Conservation (phyloP, 2,113 vertebrate species). For the Mastomys coucha region DNA sequence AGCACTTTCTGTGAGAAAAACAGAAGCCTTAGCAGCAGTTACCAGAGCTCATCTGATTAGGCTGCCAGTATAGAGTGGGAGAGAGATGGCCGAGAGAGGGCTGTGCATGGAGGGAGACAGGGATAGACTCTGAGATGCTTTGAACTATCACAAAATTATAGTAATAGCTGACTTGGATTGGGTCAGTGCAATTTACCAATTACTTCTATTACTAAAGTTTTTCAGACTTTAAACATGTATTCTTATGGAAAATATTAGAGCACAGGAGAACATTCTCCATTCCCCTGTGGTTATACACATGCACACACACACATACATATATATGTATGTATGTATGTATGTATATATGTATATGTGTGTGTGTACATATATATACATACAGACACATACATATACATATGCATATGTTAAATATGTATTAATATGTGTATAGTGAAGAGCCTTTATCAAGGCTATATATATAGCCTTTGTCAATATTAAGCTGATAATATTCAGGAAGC, state of each 20-base stretch:
- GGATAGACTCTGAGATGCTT: background rate
- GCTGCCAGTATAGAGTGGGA: too few relatives aligned
- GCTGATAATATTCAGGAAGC: background rate
- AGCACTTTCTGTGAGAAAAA: background rate
- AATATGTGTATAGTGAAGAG: background rate
- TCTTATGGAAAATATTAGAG: background rate
- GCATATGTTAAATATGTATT: background rate
- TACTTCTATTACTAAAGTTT: background rate
- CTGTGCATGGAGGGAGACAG: background rate
- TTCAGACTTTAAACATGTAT: background rate
- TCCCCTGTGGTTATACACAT: background rate
- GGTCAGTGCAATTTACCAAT: background rate
- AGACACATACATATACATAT: too few relatives aligned
- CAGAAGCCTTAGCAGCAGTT: too few relatives aligned
- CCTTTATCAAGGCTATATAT: background rate
- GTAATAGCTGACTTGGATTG: too few relatives aligned
- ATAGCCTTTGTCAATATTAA: background rate
- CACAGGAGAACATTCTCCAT: background rate
- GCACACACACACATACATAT: too few relatives aligned
- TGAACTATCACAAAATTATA: background rate
- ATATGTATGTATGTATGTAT: too few relatives aligned
- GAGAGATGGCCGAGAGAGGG: background rate
- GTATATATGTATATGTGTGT: too few relatives aligned
- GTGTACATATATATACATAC: too few relatives aligned
- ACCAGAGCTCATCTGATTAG: background rate